Conservation (phyloP, 2,888 invertebrate genomes). For the Erebia aethiops region DNA sequence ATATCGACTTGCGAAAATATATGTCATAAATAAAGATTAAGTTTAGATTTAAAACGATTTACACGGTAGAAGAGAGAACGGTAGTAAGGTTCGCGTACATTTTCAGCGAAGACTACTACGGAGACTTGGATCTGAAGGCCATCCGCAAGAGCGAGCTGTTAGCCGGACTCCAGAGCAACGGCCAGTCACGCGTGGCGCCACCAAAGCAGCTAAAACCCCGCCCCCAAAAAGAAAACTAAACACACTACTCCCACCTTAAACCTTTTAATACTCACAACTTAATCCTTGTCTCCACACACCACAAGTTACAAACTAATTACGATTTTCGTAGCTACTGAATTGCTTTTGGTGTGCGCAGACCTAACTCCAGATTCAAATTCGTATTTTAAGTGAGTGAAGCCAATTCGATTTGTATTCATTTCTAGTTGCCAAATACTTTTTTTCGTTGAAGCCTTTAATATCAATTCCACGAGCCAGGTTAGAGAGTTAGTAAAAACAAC, state of each 20-base stretch:
- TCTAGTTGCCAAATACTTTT: conserved; percentile 79
- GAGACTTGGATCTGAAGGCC: conserved; percentile 96
- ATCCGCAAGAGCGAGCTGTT: conserved; percentile 97
- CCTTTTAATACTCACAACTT: conserved; percentile 76
- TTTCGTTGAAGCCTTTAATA: conserved; percentile 65
- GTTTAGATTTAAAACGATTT: conserved; percentile 29
- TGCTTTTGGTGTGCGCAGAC: conserved; percentile 64
- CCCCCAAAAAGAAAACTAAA: conserved; percentile 82
- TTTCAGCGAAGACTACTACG: conserved; percentile 98
- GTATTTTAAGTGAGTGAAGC: conserved; percentile 65
- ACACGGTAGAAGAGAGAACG: conserved; percentile 60
- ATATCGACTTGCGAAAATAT: conserved; percentile 46
- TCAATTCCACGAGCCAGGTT: conserved; percentile 70
- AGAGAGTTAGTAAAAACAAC: conserved; percentile 67
- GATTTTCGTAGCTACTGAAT: conserved; percentile 28
- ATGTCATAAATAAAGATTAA: conserved; percentile 24
- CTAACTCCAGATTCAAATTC: conserved; percentile 68
- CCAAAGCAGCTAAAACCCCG: conserved; percentile 69
- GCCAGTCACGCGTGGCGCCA: conserved; percentile 77
- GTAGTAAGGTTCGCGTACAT: conserved; percentile 78
- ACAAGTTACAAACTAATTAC: conserved; percentile 49
- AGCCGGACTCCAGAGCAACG: conserved; percentile 88
- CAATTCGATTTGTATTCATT: conserved; percentile 73
- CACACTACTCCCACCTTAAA: conserved; percentile 54
- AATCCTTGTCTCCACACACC: conserved; percentile 60